These are phyloP conservation scores for Prionailurus viverrinus DNA, from an alignment of 2,113 vertebrate genomes.

Conservation along the genomic window DNA sequence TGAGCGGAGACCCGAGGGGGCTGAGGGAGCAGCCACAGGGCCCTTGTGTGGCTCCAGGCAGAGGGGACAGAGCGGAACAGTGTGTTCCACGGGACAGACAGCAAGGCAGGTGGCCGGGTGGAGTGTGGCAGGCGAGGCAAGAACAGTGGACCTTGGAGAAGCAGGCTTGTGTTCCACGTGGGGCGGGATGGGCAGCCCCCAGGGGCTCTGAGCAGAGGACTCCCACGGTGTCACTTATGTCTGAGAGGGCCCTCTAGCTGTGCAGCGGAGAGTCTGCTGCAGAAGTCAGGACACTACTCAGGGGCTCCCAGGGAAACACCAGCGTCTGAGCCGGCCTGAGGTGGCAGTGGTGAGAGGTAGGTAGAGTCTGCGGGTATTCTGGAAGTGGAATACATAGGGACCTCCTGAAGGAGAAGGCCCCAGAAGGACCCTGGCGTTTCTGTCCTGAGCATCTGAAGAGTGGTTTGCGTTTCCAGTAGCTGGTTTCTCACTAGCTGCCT, in stretches of 20 bases:
- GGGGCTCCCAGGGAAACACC: not conserved
- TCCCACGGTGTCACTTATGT: too few species aligned
- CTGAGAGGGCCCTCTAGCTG: not conserved
- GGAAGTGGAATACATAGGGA: not conserved
- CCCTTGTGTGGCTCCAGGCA: not conserved
- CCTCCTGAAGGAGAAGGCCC: not conserved
- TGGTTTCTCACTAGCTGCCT: not conserved
- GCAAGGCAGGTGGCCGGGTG: not conserved
- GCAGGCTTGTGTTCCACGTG: fast-evolving
- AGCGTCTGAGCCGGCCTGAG: fast-evolving
- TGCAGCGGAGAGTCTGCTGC: not conserved
- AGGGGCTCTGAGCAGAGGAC: not conserved
- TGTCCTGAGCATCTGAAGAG: not conserved
- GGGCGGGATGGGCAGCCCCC: not conserved
- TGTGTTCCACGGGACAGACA: not conserved
- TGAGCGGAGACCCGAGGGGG: not conserved
- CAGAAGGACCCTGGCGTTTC: not conserved
- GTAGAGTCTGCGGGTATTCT: not conserved
- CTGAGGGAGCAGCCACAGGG: not conserved
- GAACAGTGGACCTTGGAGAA: not conserved
- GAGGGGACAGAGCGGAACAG: not conserved
- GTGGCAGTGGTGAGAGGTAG: not conserved
- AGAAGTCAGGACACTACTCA: not conserved
- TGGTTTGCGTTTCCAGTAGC: not conserved
- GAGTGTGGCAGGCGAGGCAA: not conserved